A percentile compares a stretch with the other conserved stretches of the same genome.
Evolutionary conservation across 2,797 vertebrate species (phyloP).

Genomic region (Megalops cyprinoides): DNA sequence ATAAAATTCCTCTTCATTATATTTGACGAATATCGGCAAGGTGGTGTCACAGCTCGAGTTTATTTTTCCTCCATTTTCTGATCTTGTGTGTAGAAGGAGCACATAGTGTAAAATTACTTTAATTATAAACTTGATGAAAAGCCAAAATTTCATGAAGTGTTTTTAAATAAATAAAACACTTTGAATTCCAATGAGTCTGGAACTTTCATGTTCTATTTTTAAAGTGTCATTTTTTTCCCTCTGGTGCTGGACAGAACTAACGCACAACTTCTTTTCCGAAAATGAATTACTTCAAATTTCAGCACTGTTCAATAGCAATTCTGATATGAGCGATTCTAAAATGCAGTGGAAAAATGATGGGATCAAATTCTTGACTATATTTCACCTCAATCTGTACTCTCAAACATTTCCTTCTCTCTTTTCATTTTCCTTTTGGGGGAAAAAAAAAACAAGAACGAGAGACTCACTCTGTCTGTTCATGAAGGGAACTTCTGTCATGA

Average conservation of each 20-base stretch:
- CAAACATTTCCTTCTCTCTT: no score
- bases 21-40: constrained; percentile 45
- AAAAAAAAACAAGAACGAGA: no score
- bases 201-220: constrained; percentile 39
- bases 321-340: not conserved
- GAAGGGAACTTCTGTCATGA: not conserved
- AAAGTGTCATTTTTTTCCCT: not conserved
- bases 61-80: constrained; percentile 42
- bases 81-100: constrained; percentile 49
- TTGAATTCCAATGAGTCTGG: constrained; percentile 44
- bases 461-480: not conserved
- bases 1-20: constrained; percentile 42
- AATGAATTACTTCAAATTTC: constrained; percentile 24
- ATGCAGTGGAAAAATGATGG: not conserved
- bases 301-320: constrained; percentile 6
- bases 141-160: constrained; percentile 37
- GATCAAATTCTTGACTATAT: not conserved
- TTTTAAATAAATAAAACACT: constrained; percentile 51
- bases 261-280: no score
- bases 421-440: no score
- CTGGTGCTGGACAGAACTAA: not conserved
- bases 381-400: not conserved
- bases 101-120: constrained; percentile 55
- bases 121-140: constrained; percentile 59
- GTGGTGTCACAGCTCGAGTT: constrained; percentile 22